Base-by-base conservation (phyloP, 1,140 invertebrate species). In the Coenobita brevimanus region DNA sequence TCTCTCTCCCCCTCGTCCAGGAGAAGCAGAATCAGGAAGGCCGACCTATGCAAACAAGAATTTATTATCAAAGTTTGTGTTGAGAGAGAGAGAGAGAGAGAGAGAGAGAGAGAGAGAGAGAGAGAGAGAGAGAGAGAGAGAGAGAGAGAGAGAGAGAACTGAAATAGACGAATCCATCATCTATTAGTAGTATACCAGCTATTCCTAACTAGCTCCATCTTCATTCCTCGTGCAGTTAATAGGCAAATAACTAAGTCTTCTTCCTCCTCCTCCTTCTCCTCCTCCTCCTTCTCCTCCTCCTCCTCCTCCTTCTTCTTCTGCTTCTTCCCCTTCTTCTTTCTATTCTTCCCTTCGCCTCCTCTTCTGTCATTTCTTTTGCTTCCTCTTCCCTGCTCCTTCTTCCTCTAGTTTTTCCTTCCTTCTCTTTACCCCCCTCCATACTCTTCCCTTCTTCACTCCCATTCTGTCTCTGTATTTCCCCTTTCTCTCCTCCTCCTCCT, bases 131-230 rank as follows among this genome's bases (percentile, higher is more conserved):
- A 78, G 75, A 43, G 36, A 78, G 75, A 27, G 43, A 79, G 38
- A 54, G 75, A 54, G 43, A 50, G 75, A 79, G 75, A 50, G 75
- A 79, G 75, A 43, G 75, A n/a, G n/a, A n/a, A n/a, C n/a, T n/a
- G n/a, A n/a, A n/a, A n/a, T n/a, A n/a, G n/a, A n/a, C n/a, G n/a
- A 79, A 33, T 17, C 21, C 50, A 57, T 57, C 21, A 10, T 21
- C 50, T 57, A 10, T 57, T 21, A 10, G 50, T 10, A 10, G 8
- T 21, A 21, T 57, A 57, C 8, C 21, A 57, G 21, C n/a, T n/a
- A n/a, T n/a, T n/a, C n/a, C n/a, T n/a, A n/a, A n/a, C n/a, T n/a
- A n/a, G 17, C 30, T 38, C 67, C 67, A 33, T n/a, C n/a, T 17
- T 30, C 33, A 71, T 38, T 33, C 17, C 21, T 71, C 33, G 41